Base-by-base conservation (phyloP, 2,113 vertebrate species). In the Otus sunia region DNA sequence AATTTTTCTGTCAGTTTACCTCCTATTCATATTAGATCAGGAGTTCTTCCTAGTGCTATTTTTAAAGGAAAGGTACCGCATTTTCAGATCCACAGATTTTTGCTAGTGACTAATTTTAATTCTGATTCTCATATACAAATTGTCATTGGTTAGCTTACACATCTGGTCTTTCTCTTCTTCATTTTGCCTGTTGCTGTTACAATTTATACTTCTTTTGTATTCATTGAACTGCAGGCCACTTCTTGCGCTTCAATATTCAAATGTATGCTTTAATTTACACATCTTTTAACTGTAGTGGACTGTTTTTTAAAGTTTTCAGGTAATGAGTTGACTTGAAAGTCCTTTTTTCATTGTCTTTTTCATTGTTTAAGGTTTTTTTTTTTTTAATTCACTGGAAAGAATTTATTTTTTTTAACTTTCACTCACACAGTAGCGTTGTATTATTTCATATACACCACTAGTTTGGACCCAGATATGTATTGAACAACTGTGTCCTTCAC, bases 321-420 rank as follows among this genome's bases (percentile, higher is more conserved):
- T 69, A 69, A 58, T 69, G 13, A 19, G 12, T 88, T 79, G 15
- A 64, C 16, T 58, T 73, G 7, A 72, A 74, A 59, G 36, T 36
- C 16, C 18, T 62, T 37, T 21, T 82, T 72, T 55, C 23, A 16
- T 66, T 80, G 12, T 11, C 39, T 56, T 92, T 73, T 52, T 56
- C 5, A 10, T 55, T 13, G 21, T 45, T 68, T 71, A 10, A 34
- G 2, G 15, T 32, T n/a, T 15, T 30, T 55, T 50, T 47, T 56
- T 30, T 30, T 10, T 37, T 36, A 59, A 55, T n/a, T 81, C 11
- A 66, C 21, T 62, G 37, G 2, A 63, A 87, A 80, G 6, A 1
- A 0, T 49, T 86, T 4, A 0, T 0, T 37, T 69, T 37, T 63
- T 64, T 50, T 27, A 60, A 41, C n/a, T 53, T 21, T 41, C 27